Evolutionary conservation across 2,888 invertebrate species (phyloP).

Genomic region (Biston betularia): DNA sequence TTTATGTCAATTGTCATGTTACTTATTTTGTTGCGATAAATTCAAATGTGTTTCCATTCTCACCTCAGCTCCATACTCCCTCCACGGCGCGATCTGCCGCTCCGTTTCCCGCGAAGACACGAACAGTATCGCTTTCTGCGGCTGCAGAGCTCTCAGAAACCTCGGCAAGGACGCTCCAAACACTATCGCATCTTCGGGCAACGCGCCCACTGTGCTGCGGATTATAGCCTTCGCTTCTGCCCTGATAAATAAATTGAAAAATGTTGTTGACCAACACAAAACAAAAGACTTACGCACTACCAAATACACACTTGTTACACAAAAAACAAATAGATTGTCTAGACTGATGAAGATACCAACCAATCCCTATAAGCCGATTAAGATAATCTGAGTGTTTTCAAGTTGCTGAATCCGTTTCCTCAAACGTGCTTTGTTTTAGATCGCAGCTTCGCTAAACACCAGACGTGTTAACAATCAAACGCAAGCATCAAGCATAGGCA

Average conservation of each 20-base stretch:
- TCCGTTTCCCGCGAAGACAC: constrained; percentile 87
- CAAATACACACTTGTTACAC: neutral
- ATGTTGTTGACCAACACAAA: neutral
- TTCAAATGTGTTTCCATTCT: constrained; percentile 42
- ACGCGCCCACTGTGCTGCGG: constrained; percentile 90
- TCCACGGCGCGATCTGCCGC: constrained; percentile 91
- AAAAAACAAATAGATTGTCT: neutral
- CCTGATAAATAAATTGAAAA: constrained; percentile 72
- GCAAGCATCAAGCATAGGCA: no score
- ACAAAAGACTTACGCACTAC: neutral
- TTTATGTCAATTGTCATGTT: no score
- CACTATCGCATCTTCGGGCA: constrained; percentile 92
- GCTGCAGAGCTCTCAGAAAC: constrained; percentile 89
- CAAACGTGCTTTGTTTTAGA: no score
- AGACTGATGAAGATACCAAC: no score
- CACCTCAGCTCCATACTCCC: constrained; percentile 92
- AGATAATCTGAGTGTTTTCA: no score
- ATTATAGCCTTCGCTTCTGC: constrained; percentile 93
- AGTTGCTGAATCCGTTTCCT: no score
- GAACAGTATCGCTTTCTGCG: constrained; percentile 89
- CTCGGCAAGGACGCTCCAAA: constrained; percentile 92
- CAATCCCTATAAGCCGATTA: no score
- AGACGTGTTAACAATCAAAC: no score
- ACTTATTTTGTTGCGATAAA: no score
- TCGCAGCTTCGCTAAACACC: no score